Evolutionary conservation across 2,797 vertebrate species (phyloP), one percentile per base, ranked within the genome.

Genomic region (Eulemur rubriventer): DNA sequence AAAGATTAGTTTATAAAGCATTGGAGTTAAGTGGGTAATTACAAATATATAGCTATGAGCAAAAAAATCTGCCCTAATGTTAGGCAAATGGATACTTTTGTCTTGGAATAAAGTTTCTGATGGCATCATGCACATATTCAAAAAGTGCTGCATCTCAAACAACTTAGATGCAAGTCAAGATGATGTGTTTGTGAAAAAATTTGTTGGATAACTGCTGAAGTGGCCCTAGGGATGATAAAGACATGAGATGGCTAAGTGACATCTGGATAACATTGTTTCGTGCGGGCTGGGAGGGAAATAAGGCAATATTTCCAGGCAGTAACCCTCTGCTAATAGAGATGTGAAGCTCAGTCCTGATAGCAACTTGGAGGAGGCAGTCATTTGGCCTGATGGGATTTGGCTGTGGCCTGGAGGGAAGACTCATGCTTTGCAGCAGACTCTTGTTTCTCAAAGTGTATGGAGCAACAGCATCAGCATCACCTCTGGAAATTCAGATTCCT

Each of bases 1-100:
- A 86, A 92, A 95, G 24, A 94, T 89, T 57, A 69, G 72, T 93
- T 76, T 85, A 67, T 38, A 78, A 93, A 76, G 73, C 65, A 63
- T 0, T 33, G 38, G 24, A 63, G 9, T 75, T 70, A 81, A 79
- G 65, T 57, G n/a, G 17, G 41, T 72, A 67, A 63, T 30, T 59
- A 78, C 35, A 89, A 88, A 87, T 17, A 70, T 2, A 24, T 16
- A 95, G 70, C 38, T 76, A 24, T 3, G 28, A 94, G 85, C 41
- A 89, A 57, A 72, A 35, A 87, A 67, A 59, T 38, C 4, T 55
- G 16, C 65, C 30, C 43, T 50, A 30, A 12, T 7, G 16, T 55
- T 35, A 69, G 6, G 11, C 17, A 59, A 72, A 52, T 17, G 6
- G 35, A 83, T 57, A 65, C 16, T 18, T 67, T 9, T 43, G 0